A percentile compares a stretch with the other conserved stretches of the same genome.
phyloP scores from a whole-genome alignment of 2,888 invertebrate genomes.

The Cephus spinipes region DNA sequence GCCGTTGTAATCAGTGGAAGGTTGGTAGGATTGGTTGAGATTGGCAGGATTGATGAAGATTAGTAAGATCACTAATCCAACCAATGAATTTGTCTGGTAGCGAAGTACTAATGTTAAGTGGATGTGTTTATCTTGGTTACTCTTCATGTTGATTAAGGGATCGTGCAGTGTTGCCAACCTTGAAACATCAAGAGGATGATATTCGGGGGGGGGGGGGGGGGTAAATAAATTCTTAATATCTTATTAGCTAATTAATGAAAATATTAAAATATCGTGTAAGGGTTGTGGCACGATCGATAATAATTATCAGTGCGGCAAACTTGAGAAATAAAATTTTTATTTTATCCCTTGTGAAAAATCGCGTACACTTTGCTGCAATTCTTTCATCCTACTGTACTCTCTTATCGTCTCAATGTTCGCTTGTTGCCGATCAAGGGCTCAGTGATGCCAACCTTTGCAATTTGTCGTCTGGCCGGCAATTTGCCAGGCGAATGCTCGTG shows the following conservation, averaged over 20 bases:
- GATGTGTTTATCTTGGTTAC: neutral
- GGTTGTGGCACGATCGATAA: neutral
- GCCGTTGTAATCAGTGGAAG: neutral
- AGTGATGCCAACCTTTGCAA: conserved; percentile 43
- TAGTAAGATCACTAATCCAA: conserved; percentile 12
- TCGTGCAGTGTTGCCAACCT: neutral
- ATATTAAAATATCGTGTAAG: neutral
- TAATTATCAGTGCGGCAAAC: neutral
- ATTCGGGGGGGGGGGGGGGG: neutral
- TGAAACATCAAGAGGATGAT: neutral
- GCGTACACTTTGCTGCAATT: neutral
- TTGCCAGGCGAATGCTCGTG: conserved; percentile 58
- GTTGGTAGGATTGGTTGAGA: neutral
- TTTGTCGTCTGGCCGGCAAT: conserved; percentile 61
- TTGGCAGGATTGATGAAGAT: neutral
- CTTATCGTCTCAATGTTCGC: neutral
- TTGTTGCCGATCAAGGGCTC: neutral
- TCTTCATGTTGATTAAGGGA: neutral
- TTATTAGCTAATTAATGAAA: neutral
- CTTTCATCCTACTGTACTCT: neutral
- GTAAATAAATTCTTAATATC: neutral
- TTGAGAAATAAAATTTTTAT: neutral
- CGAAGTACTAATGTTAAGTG: conserved; percentile 53
- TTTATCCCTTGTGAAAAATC: neutral
- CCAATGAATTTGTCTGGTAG: conserved; percentile 63